These are phyloP conservation scores for Chrysolina haemoptera DNA, from an alignment of 2,888 invertebrate genomes.

Conservation along the genomic window DNA sequence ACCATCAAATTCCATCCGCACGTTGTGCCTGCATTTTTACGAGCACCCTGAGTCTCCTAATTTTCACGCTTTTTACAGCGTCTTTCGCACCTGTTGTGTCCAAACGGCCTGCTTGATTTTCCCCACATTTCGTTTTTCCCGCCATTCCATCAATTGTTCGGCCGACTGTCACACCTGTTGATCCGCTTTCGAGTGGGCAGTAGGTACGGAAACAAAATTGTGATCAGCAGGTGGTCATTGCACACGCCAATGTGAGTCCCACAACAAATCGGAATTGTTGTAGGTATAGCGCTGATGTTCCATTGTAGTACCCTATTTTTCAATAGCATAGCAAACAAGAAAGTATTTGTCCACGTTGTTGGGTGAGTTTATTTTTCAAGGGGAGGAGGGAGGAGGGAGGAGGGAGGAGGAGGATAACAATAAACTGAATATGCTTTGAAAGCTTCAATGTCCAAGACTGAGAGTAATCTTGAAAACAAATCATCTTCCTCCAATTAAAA, in stretches of 20 bases:
- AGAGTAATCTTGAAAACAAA: too few species aligned
- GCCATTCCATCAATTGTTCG: not conserved
- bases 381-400: too few species aligned
- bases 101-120: conserved; percentile 5
- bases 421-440: too few species aligned
- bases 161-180: conserved; percentile 14
- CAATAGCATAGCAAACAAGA: too few species aligned
- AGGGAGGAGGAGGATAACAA: too few species aligned
- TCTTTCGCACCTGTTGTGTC: conserved; percentile 17
- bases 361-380: too few species aligned
- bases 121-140: not conserved
- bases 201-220: not conserved
- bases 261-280: not conserved
- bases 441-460: too few species aligned
- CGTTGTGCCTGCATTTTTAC: conserved; percentile 41
- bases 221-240: conserved; percentile 4
- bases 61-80: conserved; percentile 30
- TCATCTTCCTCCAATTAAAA: too few species aligned
- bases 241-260: not conserved
- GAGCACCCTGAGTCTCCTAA: conserved; percentile 45
- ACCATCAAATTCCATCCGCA: conserved; percentile 42
- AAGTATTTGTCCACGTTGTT: too few species aligned
- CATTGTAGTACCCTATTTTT: not conserved
- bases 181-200: conserved; percentile 12
- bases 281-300: not conserved